Base-by-base conservation (phyloP, 2,113 vertebrate genomes). In the Chinchilla lanigera region DNA sequence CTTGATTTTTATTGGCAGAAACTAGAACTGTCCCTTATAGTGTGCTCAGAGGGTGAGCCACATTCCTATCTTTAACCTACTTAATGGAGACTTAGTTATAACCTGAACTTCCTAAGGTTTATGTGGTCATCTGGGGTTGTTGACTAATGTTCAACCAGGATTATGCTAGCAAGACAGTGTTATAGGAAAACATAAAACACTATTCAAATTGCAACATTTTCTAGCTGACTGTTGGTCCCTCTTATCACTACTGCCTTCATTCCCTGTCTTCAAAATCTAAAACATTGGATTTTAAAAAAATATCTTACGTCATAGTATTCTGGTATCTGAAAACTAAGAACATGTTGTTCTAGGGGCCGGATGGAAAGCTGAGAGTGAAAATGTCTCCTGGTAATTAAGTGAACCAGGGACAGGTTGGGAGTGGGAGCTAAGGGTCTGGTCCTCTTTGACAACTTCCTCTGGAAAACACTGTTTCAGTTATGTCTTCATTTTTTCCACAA, bases 71-170 rank as follows among this genome's bases (percentile, higher is more conserved):
- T 81, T 94, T 19, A 16, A 24, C 41, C 56, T 87, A 19, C 8
- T 47, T 92, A 67, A 26, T 78, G n/a, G 86, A 75, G 52, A 30
- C 44, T 35, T 52, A 47, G 17, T 82, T 88, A 90, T 73, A 77
- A 12, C 22, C 28, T 87, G 69, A 96, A 60, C 89, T 80, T 73
- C 24, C 20, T 73, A 60, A 87, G 2, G 67, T 90, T 90, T 30
- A 80, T 41, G n/a, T 67, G 38, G 12, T 38, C 61, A 71, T 4
- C 4, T 47, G 54, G 71, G 89, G 16, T 84, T 41, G 26, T 54
- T 87, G 82, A 87, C 90, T 97, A 97, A 96, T 88, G 63, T 94
- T 97, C 22, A 96, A 78, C 67, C 56, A 90, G 24, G 67, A 89
- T 93, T 80, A 60, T 33, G n/a, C 13, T 47, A 87, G 24, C 0